A percentile compares a stretch with the other conserved stretches of the same genome.
phyloP scores from a whole-genome alignment of 2,888 invertebrate species.

The Anoplius nigerrimus region DNA sequence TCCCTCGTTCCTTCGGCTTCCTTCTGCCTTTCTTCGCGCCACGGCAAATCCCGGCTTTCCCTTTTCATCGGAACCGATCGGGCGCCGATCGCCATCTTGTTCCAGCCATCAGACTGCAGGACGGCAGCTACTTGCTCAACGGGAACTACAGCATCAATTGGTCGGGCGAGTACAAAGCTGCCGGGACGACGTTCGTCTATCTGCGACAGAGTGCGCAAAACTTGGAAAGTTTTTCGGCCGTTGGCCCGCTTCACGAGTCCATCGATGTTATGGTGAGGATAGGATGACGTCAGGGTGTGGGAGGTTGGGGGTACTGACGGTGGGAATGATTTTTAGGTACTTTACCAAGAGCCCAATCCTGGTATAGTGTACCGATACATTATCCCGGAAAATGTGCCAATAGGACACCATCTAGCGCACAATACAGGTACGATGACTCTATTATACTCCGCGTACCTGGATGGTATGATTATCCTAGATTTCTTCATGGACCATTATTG shows the following conservation, averaged over 20 bases:
- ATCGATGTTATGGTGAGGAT: slow-evolving; percentile 91
- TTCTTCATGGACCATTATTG: not conserved
- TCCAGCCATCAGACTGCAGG: slow-evolving; percentile 85
- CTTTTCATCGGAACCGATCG: too few relatives aligned
- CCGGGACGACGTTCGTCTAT: slow-evolving; percentile 88
- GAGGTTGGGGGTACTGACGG: too few relatives aligned
- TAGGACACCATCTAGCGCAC: slow-evolving; percentile 38
- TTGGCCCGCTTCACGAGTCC: slow-evolving; percentile 86
- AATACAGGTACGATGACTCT: slow-evolving; percentile 40
- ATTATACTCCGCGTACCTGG: too few relatives aligned
- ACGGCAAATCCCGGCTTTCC: too few relatives aligned
- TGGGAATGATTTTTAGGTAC: slow-evolving; percentile 78
- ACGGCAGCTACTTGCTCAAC: slow-evolving; percentile 88
- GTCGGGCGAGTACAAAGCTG: slow-evolving; percentile 85
- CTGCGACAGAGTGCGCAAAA: slow-evolving; percentile 80
- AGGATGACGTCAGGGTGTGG: too few relatives aligned
- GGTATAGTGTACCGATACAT: slow-evolving; percentile 93
- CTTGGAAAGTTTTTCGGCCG: slow-evolving; percentile 84
- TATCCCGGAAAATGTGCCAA: slow-evolving; percentile 77
- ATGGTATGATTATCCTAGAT: too few relatives aligned
- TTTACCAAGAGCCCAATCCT: slow-evolving; percentile 89
- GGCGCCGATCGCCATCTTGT: slow-evolving; percentile 30
- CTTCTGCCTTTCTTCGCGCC: too few relatives aligned
- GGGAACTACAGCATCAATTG: slow-evolving; percentile 86
- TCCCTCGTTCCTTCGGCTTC: too few relatives aligned